phyloP scores from a whole-genome alignment of 2,888 invertebrate genomes.

The Lochmaea crataegi region DNA sequence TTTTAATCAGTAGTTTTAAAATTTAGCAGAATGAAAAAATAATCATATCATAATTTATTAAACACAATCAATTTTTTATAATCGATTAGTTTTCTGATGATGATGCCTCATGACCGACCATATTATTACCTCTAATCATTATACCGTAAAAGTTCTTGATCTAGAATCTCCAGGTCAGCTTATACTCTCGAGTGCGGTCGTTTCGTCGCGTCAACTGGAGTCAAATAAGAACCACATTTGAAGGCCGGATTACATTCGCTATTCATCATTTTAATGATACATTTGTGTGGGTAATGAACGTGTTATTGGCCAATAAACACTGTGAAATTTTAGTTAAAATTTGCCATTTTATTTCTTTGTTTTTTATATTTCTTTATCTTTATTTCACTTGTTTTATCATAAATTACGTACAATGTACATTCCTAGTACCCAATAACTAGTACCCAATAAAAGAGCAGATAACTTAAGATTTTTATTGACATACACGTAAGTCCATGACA shows the following conservation, averaged over 20 bases:
- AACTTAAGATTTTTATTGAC: too few relatives aligned
- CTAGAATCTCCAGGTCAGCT: conserved; percentile 32
- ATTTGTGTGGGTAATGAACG: neutral
- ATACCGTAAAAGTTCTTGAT: conserved; percentile 32
- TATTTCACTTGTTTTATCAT: too few relatives aligned
- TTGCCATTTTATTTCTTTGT: neutral
- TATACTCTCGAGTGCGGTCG: neutral
- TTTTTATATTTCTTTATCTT: neutral
- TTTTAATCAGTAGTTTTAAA: too few relatives aligned
- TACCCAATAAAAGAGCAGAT: too few relatives aligned
- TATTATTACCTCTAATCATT: conserved; percentile 16
- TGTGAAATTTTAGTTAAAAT: neutral
- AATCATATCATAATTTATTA: too few relatives aligned
- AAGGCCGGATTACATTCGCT: conserved; percentile 12
- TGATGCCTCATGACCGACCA: conserved; percentile 11
- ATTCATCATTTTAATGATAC: neutral
- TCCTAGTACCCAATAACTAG: too few relatives aligned
- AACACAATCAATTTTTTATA: too few relatives aligned
- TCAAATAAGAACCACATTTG: conserved; percentile 26
- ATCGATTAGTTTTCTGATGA: conserved; percentile 12
- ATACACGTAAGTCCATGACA: too few relatives aligned
- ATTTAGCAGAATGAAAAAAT: too few relatives aligned
- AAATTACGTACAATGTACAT: too few relatives aligned
- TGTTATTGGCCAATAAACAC: neutral
- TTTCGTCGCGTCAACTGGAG: conserved; percentile 6